Percentiles rank a stretch among this genome's conserved stretches.
phyloP scores from a whole-genome alignment of 2,113 vertebrate genomes.

The Carettochelys insculpta region DNA sequence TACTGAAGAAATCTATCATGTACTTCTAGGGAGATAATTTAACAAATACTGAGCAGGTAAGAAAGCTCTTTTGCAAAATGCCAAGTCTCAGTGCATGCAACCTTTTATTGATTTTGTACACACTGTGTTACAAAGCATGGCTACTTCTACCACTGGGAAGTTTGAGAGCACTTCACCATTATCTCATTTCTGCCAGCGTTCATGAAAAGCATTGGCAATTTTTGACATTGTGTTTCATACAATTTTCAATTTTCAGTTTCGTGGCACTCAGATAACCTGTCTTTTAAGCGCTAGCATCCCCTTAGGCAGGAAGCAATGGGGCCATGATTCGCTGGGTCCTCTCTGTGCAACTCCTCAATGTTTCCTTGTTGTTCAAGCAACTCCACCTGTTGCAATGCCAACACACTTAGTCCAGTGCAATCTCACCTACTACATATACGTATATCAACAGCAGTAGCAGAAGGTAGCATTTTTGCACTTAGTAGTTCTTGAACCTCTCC shows the following conservation, averaged over 20 bases:
- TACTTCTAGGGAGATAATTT: not conserved
- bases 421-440: not conserved
- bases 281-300: not conserved
- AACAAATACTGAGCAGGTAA: not conserved
- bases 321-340: not conserved
- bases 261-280: not conserved
- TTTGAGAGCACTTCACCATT: not conserved
- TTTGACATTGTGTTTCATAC: not conserved
- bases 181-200: not conserved
- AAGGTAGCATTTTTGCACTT: too few relatives aligned
- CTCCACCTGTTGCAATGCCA: not conserved
- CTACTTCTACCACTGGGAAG: not conserved
- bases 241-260: not conserved
- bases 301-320: not conserved
- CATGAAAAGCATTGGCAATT: not conserved
- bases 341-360: not conserved
- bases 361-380: not conserved
- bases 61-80: not conserved
- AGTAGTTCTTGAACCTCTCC: not conserved
- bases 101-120: fast-evolving
- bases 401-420: not conserved
- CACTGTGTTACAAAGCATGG: not conserved
- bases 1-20: not conserved
- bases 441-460: not conserved
- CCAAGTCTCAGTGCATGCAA: not conserved